Evolutionary conservation across 2,888 invertebrate species (phyloP).

Genomic region (Diadegma fenestrale): DNA sequence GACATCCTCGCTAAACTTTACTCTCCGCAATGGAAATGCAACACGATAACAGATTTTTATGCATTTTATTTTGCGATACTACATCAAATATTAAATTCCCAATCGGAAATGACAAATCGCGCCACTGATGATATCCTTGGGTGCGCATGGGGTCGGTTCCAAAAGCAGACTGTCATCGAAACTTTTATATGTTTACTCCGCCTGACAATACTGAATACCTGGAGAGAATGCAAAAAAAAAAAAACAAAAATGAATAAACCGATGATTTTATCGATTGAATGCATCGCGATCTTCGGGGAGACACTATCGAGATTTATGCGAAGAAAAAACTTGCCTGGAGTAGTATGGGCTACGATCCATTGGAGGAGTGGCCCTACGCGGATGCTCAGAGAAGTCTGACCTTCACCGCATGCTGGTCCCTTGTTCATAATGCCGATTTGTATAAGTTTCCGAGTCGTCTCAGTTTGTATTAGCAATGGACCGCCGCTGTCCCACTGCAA

Average conservation of each 20-base stretch:
- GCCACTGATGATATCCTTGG: not conserved
- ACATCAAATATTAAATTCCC: not conserved
- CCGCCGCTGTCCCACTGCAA: slow-evolving; percentile 85
- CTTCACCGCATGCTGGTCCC: slow-evolving; percentile 86
- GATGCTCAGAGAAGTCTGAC: slow-evolving; percentile 86
- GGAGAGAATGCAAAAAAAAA: not conserved
- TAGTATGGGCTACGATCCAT: slow-evolving; percentile 85
- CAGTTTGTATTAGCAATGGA: slow-evolving; percentile 86
- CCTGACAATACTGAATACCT: not conserved
- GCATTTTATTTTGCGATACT: not conserved
- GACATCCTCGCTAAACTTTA: too few species aligned
- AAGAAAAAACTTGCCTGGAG: slow-evolving; percentile 69
- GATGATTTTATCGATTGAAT: not conserved
- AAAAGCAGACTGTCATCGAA: not conserved
- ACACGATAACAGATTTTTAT: not conserved
- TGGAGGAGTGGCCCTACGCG: slow-evolving; percentile 86
- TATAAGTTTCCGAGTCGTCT: slow-evolving; percentile 72
- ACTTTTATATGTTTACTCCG: not conserved
- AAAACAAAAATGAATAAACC: not conserved
- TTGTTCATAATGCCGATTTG: slow-evolving; percentile 87
- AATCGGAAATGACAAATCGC: not conserved
- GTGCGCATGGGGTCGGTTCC: not conserved
- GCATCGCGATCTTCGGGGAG: not conserved
- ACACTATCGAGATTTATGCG: not conserved
- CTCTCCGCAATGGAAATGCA: not conserved